Evolutionary conservation across 2,888 invertebrate species (phyloP), one percentile per base, ranked within the genome.

Genomic region (Acronicta psi): DNA sequence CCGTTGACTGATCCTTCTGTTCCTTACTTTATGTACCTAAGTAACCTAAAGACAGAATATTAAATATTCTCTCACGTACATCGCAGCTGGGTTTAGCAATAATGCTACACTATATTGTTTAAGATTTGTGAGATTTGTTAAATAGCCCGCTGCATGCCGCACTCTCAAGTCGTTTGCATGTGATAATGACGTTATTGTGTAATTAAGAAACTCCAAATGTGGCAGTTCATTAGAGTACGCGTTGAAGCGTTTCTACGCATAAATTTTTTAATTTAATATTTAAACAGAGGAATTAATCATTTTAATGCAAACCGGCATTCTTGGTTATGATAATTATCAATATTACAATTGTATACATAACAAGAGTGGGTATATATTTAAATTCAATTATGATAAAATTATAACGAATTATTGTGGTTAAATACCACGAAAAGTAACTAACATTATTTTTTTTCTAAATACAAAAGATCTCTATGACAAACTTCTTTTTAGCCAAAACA

Each of bases 1-100:
- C n/a, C 5, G n/a, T 34, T 7, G n/a, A 34, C n/a, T 34, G n/a
- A 1, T 0, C 37, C 53, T 67, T 67, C 41, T 64, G 31, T 11
- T 44, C 10, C 5, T 25, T 9, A 31, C 7, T 6, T 38, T 8
- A 1, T 60, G 23, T 0, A 13, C 0, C 10, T 37, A 31, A 37
- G 41, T 23, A 23, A 7, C 23, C 23, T 7, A 29, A n/a, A 43
- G 6, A 41, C 14, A 37, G 1, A 10, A 41, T 68, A 44, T 49
- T 38, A 49, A 68, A 54, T 50, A 17, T 38, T 61, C 45, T 50
- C 62, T 50, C 62, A 69, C 69, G 65, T 65, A 69, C 49, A 46
- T 36, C 38, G 38, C 69, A 55, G 49, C 55, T 62, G 45, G 17
- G 38, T 54, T 54, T 42, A 36, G 49, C 41, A 64, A 53, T 54